Evolutionary conservation across 2,797 vertebrate species (phyloP).

Genomic region (Chaunax sp.): DNA sequence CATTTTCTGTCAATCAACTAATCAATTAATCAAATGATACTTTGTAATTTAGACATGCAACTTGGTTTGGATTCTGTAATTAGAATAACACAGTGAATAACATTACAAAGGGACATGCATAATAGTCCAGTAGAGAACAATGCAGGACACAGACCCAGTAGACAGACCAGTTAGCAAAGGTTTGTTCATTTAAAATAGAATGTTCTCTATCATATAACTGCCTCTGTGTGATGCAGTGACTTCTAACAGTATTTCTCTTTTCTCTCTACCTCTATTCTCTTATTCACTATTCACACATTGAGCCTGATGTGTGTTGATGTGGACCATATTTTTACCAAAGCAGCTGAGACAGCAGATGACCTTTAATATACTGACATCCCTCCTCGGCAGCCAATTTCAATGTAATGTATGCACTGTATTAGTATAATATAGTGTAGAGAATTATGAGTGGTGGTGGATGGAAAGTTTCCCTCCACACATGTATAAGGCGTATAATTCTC

Average conservation of each 20-base stretch:
- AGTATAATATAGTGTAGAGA: neutral
- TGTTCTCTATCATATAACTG: constrained; percentile 4
- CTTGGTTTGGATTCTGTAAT: neutral
- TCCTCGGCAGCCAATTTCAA: neutral
- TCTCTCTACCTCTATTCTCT: neutral
- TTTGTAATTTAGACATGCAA: neutral
- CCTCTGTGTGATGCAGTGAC: neutral
- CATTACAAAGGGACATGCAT: neutral
- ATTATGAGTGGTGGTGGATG: neutral
- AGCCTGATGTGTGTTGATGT: constrained; percentile 1
- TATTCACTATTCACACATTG: neutral
- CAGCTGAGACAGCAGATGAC: constrained; percentile 34
- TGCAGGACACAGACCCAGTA: neutral
- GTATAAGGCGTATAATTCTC: too few species aligned
- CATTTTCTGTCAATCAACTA: too few species aligned
- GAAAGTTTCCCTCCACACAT: too few species aligned
- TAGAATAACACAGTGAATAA: neutral
- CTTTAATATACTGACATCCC: constrained; percentile 26
- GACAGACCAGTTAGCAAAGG: neutral
- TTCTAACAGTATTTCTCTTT: constrained; percentile 12
- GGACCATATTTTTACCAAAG: constrained; percentile 12
- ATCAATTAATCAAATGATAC: too few species aligned
- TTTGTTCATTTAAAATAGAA: constrained; percentile 3
- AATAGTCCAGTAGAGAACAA: constrained; percentile 51
- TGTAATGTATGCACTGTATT: constrained; percentile 2